These are phyloP conservation scores for Sebastes matsubarae DNA, from an alignment of 2,797 vertebrate species.

Conservation along the genomic window DNA sequence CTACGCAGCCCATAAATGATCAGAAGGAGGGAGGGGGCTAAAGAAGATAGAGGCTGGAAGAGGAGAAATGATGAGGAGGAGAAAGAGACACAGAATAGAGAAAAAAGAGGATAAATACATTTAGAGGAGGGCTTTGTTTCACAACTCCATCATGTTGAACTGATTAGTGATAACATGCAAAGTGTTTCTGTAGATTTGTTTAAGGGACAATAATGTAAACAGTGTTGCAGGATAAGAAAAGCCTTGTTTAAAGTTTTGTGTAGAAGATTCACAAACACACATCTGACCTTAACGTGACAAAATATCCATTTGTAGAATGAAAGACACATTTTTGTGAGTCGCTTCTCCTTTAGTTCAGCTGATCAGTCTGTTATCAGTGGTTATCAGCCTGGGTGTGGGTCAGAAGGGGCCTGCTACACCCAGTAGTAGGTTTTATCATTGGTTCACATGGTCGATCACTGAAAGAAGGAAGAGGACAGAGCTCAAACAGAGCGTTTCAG, in stretches of 20 bases:
- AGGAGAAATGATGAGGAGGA: background rate
- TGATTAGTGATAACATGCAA: background rate
- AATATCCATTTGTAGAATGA: no score
- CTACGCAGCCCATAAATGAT: constrained; percentile 47
- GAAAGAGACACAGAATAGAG: background rate
- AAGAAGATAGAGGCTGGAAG: background rate
- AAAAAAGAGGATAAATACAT: background rate
- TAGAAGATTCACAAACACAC: background rate
- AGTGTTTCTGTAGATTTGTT: background rate
- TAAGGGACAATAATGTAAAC: background rate
- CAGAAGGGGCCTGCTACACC: no score
- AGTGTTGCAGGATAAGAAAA: background rate
- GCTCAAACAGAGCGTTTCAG: no score
- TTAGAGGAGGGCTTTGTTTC: background rate
- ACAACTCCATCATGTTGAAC: constrained; percentile 6
- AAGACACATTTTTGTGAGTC: no score
- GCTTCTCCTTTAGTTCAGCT: rapidly evolving
- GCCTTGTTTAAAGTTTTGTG: background rate
- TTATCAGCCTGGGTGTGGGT: no score
- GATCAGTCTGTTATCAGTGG: no score
- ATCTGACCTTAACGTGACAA: background rate
- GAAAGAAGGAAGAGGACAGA: background rate
- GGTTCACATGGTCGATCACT: no score
- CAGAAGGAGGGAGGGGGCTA: background rate
- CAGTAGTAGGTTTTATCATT: no score